Base-by-base conservation (phyloP, 2,888 invertebrate genomes). In the Trachelus iudaicus region DNA sequence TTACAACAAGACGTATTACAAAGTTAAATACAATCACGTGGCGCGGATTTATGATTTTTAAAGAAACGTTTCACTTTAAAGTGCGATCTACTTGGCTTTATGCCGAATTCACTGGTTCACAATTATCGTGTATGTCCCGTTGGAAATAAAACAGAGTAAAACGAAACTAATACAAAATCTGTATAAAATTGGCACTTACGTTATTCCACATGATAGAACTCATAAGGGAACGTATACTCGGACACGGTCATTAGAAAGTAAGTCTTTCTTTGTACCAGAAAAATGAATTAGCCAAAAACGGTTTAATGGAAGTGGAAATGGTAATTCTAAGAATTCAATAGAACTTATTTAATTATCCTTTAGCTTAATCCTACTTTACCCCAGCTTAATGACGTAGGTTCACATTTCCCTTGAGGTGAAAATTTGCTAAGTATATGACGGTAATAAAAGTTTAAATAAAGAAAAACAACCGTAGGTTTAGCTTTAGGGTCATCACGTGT, bases 401-500 rank as follows among this genome's bases (percentile, higher is more conserved):
- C 56, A 15, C 23, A 56, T 56, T 56, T 56, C 56, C 56, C 56
- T 56, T 56, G 56, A 23, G 56, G 23, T 23, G 56, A 23, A 2
- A 56, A 23, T 56, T 56, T 56, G 56, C 6, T 56, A 56, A 56
- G 23, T 56, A 56, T 56, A 56, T 56, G 56, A 56, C 11, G 71
- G 71, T 33, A 71, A 71, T 33, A 15, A 71, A 69, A 33, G 31
- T 71, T 31, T 33, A 33, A 71, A 71, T 71, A 33, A 71, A 71
- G 15, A 71, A 56, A 56, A 40, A 56, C 2, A 56, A 56, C 23
- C 23, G 56, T 56, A 56, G 56, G 56, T 23, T 56, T 82, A 85
- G 81, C 77, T 80, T 86, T 89, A 89, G 88, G 88, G 87, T 83
- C 87, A 88, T 89, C 87, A 87, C 88, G 89, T 85, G 87, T 88